Base-by-base conservation (phyloP, 2,113 vertebrate species). In the Aspiorhynchus laticeps region DNA sequence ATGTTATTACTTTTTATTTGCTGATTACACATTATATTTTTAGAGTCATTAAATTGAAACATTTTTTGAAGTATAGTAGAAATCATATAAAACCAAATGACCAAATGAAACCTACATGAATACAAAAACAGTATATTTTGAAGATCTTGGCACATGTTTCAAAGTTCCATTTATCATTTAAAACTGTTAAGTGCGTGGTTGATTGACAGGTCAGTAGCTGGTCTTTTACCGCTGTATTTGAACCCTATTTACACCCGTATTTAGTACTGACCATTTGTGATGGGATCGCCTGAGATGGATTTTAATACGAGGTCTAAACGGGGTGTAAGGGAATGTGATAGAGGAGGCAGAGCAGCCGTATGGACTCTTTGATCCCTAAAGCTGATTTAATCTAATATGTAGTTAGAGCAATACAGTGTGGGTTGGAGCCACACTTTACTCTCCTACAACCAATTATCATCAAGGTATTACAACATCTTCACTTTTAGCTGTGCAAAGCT, bases 341-440 rank as follows among this genome's bases (percentile, higher is more conserved):
- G 86, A 88, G 69, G 63, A 31, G 56, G 63, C 21, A 43, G 36
- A 75, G 41, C 80, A 59, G 24, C 80, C 82, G 53, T 80, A 91
- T 86, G 7, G 88, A 80, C 83, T 86, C 56, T 85, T 85, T 88
- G 69, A 85, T 82, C 87, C 67, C 7, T 31, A 81, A 46, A 79
- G 84, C 59, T 85, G 38, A 71, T 88, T 74, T 78, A 83, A 73
- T 86, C 79, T 46, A 36, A 80, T 36, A 41, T 61, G 75, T 80
- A 73, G 75, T 78, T 41, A 84, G 87, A 78, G 73, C 78, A 65
- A 85, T 81, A 83, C 61, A 74, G 46, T 81, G 48, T 48, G 46
- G 24, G 43, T 74, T 38, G 81, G 26, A 28, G 65, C 19, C 76
- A 79, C 86, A 84, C 80, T 51, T 85, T 76, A 7, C 71, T 80